These are phyloP conservation scores for Bombus impatiens DNA, from an alignment of 1,140 invertebrate species.

Conservation along the genomic window DNA sequence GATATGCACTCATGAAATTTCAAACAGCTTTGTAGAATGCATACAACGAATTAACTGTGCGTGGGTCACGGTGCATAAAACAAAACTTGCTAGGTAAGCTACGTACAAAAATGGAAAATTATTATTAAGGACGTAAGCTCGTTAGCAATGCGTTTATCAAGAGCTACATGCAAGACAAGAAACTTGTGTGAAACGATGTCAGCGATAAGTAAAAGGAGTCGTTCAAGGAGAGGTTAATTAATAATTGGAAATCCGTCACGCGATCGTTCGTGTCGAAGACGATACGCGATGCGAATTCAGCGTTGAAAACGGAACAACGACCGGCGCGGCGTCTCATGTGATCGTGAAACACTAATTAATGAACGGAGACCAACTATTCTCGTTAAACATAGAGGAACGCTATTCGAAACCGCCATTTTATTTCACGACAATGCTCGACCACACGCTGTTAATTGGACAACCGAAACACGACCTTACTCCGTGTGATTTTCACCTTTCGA, in stretches of 20 bases:
- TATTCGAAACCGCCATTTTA: slow-evolving; percentile 35
- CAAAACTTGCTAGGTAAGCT: not conserved
- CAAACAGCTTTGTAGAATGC: not conserved
- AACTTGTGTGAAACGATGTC: not conserved
- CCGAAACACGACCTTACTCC: slow-evolving; percentile 41
- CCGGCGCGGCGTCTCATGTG: not conserved
- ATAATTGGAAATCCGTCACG: slow-evolving; percentile 12
- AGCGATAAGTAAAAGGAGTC: not conserved
- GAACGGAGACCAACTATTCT: slow-evolving; percentile 14
- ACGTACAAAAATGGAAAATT: not conserved
- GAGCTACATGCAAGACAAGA: too few relatives aligned
- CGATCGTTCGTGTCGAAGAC: slow-evolving; percentile 2
- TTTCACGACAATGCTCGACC: slow-evolving; percentile 31
- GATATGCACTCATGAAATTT: too few relatives aligned
- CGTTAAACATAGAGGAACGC: slow-evolving; percentile 26
- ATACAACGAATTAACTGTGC: not conserved
- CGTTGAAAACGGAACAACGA: slow-evolving; percentile 1
- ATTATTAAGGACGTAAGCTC: not conserved
- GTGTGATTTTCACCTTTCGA: slow-evolving; percentile 31
- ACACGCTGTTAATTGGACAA: slow-evolving; percentile 35
- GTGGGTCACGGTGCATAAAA: not conserved
- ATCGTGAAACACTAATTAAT: slow-evolving; percentile 35
- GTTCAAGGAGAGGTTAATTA: not conserved
- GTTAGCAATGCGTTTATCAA: not conserved
- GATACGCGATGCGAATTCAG: not conserved